Base-by-base conservation (phyloP, 92 coral and sea anemone species). In the Paragorgia papillata region DNA sequence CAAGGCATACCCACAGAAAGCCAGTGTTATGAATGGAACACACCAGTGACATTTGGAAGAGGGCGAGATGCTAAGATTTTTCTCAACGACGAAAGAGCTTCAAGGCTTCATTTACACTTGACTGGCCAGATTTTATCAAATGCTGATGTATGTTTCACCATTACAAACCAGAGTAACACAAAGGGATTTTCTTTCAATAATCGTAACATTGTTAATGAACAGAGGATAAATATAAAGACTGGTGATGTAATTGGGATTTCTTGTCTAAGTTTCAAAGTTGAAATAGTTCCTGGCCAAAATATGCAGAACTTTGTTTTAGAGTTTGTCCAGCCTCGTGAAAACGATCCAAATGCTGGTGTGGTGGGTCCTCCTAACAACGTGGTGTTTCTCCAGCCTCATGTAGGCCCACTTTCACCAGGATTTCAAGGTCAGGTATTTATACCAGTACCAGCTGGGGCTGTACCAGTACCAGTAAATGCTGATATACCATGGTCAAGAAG, bases 21-120 rank as follows among this genome's bases (percentile, higher is more conserved):
- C 27, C 24, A 82, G 55, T 20, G 3, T 10, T 57, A 32, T 15
- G 40, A 49, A 6, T 12, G 79, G 51, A 68, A 69, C 27, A 33
- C 57, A 13, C 60, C 53, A 17, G 44, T 85, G 14, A 39, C 78
- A 20, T 87, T 90, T 69, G 96, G 96, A 18, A 76, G 96, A 39
- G 96, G 91, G 8, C 65, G 9, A 35, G 57, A 29, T 25, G 96
- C 57, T 10, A 70, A 69, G 17, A 67, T 90, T 9, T 87, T 90
- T 58, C 46, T 90, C 21, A 90, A 90, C 80, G 89, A 90, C 39
- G 79, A 80, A 0, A 39, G 53, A 9, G 89, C 74, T 21, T 90
- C 96, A 32, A 59, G 87, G 32, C 37, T 46, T 40, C 96, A 90
- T 88, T 81, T 89, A 83, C 77, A 65, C 54, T 56, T 89, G 7